These are phyloP conservation scores for Mayetiola destructor DNA, from an alignment of 2,888 invertebrate species.

Conservation along the genomic window DNA sequence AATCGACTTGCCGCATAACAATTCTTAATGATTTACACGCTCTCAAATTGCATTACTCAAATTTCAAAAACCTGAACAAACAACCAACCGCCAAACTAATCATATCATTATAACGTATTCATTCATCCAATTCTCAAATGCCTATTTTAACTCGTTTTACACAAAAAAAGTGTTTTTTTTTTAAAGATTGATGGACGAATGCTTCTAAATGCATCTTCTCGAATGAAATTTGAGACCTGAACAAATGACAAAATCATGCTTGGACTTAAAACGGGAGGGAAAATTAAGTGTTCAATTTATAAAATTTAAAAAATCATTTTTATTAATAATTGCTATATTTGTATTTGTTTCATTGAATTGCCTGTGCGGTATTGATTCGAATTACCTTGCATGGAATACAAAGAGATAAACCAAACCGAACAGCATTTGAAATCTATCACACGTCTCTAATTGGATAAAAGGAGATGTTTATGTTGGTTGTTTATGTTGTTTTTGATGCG, in stretches of 20 bases:
- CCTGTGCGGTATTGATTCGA: background rate
- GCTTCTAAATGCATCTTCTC: too few relatives aligned
- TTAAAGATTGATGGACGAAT: too few relatives aligned
- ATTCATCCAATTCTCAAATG: slow-evolving; percentile 9
- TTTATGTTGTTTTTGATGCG: background rate
- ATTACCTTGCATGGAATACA: slow-evolving; percentile 7
- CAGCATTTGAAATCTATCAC: slow-evolving; percentile 11
- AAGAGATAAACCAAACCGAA: too few relatives aligned
- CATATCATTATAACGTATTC: background rate
- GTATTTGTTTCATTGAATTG: too few relatives aligned
- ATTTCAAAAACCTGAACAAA: background rate
- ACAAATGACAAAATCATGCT: background rate
- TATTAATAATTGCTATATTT: slow-evolving; percentile 8
- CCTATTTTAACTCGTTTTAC: background rate
- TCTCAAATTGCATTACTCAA: slow-evolving; percentile 7
- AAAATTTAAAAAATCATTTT: background rate
- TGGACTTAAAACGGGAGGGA: background rate
- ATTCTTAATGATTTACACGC: slow-evolving; percentile 9
- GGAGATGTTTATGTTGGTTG: too few relatives aligned
- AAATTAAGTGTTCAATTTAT: too few relatives aligned
- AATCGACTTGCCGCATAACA: slow-evolving; percentile 7
- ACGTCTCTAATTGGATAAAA: slow-evolving; percentile 5
- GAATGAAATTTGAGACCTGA: background rate
- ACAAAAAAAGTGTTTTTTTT: background rate
- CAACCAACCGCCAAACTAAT: slow-evolving; percentile 2